A percentile compares a stretch with the other conserved stretches of the same genome.
Conservation (phyloP, 1,140 invertebrate species). For the Aphaenogaster rudis region DNA sequence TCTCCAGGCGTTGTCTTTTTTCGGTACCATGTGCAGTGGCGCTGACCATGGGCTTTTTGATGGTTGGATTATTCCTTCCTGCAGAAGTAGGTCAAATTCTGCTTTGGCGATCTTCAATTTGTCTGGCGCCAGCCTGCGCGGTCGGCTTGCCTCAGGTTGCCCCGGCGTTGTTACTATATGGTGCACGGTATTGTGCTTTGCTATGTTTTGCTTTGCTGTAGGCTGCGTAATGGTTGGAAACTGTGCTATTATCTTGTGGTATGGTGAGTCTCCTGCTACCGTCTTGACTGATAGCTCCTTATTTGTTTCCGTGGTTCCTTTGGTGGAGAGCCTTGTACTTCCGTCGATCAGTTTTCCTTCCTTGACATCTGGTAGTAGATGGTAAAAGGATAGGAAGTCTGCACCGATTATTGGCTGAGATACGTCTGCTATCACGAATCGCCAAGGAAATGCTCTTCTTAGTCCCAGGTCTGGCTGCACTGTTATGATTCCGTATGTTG, state of each 20-base stretch:
- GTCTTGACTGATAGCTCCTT: background rate
- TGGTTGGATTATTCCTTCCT: slow-evolving; percentile 72
- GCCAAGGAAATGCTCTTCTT: background rate
- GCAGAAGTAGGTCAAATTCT: slow-evolving; percentile 70
- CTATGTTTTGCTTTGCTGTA: too few species aligned
- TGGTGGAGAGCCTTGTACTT: too few species aligned
- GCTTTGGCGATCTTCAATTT: slow-evolving; percentile 60
- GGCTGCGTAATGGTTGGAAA: too few species aligned
- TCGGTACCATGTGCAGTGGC: slow-evolving; percentile 61
- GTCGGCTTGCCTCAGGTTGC: slow-evolving; percentile 79
- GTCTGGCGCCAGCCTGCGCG: slow-evolving; percentile 81
- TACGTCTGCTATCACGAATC: background rate
- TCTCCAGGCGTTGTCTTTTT: background rate
- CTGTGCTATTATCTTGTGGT: too few species aligned
- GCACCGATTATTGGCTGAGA: background rate
- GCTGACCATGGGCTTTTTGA: slow-evolving; percentile 77
- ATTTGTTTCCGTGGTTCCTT: too few species aligned
- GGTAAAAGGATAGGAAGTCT: background rate
- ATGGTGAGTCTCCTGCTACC: too few species aligned
- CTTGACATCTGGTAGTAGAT: background rate
- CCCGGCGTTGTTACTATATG: slow-evolving; percentile 37
- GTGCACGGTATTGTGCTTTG: background rate
- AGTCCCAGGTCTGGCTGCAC: background rate
- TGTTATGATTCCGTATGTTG: background rate
- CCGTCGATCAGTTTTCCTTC: too few species aligned